Evolutionary conservation across 2,888 invertebrate genomes (phyloP).

Genomic region (Mamestra brassicae): DNA sequence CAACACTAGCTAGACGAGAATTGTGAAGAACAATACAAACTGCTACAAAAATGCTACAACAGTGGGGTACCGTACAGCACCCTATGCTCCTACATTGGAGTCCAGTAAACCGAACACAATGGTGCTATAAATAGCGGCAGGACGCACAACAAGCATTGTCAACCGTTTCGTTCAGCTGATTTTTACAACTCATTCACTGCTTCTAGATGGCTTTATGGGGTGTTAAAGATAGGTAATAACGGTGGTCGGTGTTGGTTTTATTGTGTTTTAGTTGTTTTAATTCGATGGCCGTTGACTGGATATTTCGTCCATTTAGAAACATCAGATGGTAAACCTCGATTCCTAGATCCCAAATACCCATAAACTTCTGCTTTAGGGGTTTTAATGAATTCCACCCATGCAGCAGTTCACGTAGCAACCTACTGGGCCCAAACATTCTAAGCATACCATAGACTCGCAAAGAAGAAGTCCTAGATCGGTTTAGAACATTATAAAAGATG

Average conservation of each 20-base stretch:
- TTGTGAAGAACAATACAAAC: background rate
- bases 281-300: background rate
- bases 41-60: background rate
- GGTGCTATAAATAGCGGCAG: slow-evolving; percentile 43
- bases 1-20: too few relatives aligned
- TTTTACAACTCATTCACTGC: slow-evolving; percentile 49
- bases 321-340: too few relatives aligned
- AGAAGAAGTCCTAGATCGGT: background rate
- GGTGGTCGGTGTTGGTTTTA: slow-evolving; percentile 15
- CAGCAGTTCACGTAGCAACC: too few relatives aligned
- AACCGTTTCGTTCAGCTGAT: slow-evolving; percentile 46
- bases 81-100: slow-evolving; percentile 16
- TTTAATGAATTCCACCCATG: too few relatives aligned
- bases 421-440: too few relatives aligned
- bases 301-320: background rate
- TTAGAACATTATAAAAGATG: background rate
- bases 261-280: slow-evolving; percentile 22
- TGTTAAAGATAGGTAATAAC: slow-evolving; percentile 34
- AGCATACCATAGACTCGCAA: too few relatives aligned
- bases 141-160: slow-evolving; percentile 44
- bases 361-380: too few relatives aligned
- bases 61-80: slow-evolving; percentile 2
- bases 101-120: slow-evolving; percentile 47
- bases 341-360: too few relatives aligned
- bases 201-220: slow-evolving; percentile 28